Base-by-base conservation (phyloP, 2,113 vertebrate species). In the Cepphus grylle region DNA sequence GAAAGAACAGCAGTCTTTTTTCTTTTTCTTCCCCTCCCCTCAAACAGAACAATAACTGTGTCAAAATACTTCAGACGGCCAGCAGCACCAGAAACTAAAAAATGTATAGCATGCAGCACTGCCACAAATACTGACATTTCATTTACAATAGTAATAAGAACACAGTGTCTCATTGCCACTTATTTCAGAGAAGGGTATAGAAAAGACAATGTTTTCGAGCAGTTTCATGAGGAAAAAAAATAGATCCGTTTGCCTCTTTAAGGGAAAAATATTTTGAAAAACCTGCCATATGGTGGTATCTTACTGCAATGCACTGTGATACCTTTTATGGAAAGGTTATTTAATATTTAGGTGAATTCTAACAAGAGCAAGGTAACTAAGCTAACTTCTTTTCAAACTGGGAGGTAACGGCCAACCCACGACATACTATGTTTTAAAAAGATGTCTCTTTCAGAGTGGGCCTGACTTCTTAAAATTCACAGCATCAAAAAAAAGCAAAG, bases 161-260 rank as follows among this genome's bases (percentile, higher is more conserved):
- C 42, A 26, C 5, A 66, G 36, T 8, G 7, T 45, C 19, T 0
- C 0, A n/a, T 21, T n/a, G 22, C 13, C 45, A 55, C 1, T 18
- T 78, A 65, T 47, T 73, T 74, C 32, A 83, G 32, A 62, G 38
- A 43, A 65, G 3, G 3, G 5, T 55, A 12, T n/a, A 50, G 27
- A 55, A 94, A 80, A 49, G 11, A 40, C 14, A 74, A 47, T 1
- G 1, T 84, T 88, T 89, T 71, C 23, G 86, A 69, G 34, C 3
- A 83, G 25, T 65, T 70, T 52, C 55, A 27, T 15, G 16, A 62
- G 5, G 11, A 42, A 58, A 43, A 23, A 71, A 23, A 9, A 49
- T 6, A 69, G 18, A 80, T 52, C 12, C 38, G 9, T 5, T 53
- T n/a, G 8, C 0, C 15, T 6, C 16, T 93, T 80, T 13, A 61